A percentile compares a stretch with the other conserved stretches of the same genome.
Evolutionary conservation across 2,888 invertebrate genomes (phyloP).

Genomic region (Ischnus inquisitorius): DNA sequence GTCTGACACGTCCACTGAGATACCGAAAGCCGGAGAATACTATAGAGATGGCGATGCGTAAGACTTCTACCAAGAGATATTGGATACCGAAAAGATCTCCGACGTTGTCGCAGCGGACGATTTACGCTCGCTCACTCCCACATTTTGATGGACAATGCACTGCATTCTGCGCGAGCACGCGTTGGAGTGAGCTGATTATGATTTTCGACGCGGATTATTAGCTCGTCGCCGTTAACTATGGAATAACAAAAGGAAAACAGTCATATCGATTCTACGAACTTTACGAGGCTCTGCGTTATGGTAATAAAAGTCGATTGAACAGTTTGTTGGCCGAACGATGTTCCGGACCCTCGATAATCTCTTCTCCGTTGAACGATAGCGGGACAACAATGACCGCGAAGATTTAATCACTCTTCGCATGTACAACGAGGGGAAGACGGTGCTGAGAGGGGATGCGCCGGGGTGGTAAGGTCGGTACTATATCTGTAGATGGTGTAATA

Average conservation of each 20-base stretch:
- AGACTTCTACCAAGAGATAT: constrained; percentile 48
- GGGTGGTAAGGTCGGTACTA: too few relatives aligned
- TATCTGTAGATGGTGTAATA: constrained; percentile 19
- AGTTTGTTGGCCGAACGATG: background rate
- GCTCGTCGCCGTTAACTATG: background rate
- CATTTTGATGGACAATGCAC: background rate
- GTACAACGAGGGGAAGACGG: background rate
- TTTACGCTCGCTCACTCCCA: background rate
- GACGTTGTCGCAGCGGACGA: background rate
- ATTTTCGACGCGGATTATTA: background rate
- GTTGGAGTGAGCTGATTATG: background rate
- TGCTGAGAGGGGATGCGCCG: too few relatives aligned
- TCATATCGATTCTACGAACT: background rate
- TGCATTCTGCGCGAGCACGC: too few relatives aligned
- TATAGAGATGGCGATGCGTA: constrained; percentile 36
- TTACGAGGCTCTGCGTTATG: background rate
- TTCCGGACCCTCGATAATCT: constrained; percentile 19
- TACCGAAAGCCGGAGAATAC: constrained; percentile 66
- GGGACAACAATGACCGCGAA: constrained; percentile 22
- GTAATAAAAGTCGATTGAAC: background rate
- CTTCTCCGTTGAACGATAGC: constrained; percentile 6
- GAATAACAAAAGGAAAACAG: background rate
- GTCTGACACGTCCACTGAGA: constrained; percentile 46
- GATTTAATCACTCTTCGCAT: constrained; percentile 27
- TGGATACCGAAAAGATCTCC: constrained; percentile 4